Evolutionary conservation across 2,888 invertebrate species (phyloP).

Genomic region (Chrysomela aeneicollis): DNA sequence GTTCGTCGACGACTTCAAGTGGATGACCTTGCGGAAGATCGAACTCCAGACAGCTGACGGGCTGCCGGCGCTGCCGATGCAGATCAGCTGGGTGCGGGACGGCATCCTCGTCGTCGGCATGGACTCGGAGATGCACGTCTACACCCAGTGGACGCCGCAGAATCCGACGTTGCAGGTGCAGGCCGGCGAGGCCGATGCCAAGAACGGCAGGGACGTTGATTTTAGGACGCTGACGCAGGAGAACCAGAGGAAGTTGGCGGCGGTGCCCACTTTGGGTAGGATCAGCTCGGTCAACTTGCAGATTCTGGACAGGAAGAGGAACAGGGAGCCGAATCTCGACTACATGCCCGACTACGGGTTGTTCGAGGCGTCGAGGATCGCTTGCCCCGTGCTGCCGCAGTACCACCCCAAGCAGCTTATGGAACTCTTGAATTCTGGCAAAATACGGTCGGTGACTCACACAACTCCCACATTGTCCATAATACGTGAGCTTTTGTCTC

Average conservation of each 20-base stretch:
- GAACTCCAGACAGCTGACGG: constrained; percentile 94
- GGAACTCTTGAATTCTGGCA: constrained; percentile 97
- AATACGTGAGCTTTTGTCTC: background rate
- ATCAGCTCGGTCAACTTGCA: constrained; percentile 87
- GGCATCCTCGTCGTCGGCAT: constrained; percentile 98
- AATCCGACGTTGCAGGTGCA: constrained; percentile 45
- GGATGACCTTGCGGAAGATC: constrained; percentile 95
- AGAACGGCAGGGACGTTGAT: constrained; percentile 77
- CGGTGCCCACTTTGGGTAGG: constrained; percentile 75
- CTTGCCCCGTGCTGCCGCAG: constrained; percentile 97
- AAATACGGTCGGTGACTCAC: constrained; percentile 69
- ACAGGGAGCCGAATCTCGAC: constrained; percentile 66
- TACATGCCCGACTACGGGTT: constrained; percentile 94
- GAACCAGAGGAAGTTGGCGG: constrained; percentile 68
- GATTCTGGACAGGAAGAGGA: constrained; percentile 75
- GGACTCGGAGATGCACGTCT: constrained; percentile 99
- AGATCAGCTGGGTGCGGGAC: constrained; percentile 96
- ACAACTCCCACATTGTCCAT: no score
- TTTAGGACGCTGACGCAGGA: constrained; percentile 73
- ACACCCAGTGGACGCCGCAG: constrained; percentile 95
- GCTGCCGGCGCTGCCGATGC: constrained; percentile 95
- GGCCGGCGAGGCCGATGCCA: constrained; percentile 61
- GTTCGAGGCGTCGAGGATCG: constrained; percentile 96
- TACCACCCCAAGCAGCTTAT: constrained; percentile 99
- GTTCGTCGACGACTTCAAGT: constrained; percentile 91